Conservation (phyloP, 1,140 invertebrate genomes). For the Steinernema feltiae region DNA sequence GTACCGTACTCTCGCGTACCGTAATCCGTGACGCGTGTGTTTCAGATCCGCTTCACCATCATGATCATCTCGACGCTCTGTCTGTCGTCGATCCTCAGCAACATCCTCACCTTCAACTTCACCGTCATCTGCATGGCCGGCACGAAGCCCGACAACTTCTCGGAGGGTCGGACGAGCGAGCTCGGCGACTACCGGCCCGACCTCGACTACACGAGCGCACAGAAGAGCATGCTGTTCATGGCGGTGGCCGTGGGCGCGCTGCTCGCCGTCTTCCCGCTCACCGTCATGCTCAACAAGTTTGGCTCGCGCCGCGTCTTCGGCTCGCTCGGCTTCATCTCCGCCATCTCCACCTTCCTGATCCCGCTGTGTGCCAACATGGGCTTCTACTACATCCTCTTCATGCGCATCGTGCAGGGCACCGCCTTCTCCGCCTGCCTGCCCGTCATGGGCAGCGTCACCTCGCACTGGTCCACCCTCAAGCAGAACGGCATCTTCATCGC, state of each 20-base stretch:
- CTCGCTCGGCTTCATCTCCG: background rate
- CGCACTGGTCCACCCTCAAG: conserved; percentile 22
- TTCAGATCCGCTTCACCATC: conserved; percentile 48
- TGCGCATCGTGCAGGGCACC: conserved; percentile 21
- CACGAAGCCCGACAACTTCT: conserved; percentile 37
- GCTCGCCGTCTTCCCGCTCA: conserved; percentile 52
- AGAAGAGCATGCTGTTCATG: conserved; percentile 49
- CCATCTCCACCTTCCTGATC: background rate
- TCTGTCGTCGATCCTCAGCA: conserved; percentile 51
- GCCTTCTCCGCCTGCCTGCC: conserved; percentile 27
- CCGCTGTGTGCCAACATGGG: background rate
- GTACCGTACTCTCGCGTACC: background rate
- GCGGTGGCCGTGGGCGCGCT: conserved; percentile 52
- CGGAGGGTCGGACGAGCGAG: background rate
- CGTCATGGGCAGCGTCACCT: conserved; percentile 18
- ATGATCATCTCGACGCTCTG: conserved; percentile 51
- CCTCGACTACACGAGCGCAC: conserved; percentile 45
- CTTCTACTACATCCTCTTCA: conserved; percentile 23
- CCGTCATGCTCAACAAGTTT: conserved; percentile 47
- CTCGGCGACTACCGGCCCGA: conserved; percentile 36
- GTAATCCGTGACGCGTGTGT: background rate
- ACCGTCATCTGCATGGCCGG: conserved; percentile 56
- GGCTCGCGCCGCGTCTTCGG: conserved; percentile 34
- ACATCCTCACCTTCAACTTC: conserved; percentile 57
- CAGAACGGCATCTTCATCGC: conserved; percentile 31